phyloP scores from a whole-genome alignment of 2,888 invertebrate genomes.

The Noctua fimbriata region DNA sequence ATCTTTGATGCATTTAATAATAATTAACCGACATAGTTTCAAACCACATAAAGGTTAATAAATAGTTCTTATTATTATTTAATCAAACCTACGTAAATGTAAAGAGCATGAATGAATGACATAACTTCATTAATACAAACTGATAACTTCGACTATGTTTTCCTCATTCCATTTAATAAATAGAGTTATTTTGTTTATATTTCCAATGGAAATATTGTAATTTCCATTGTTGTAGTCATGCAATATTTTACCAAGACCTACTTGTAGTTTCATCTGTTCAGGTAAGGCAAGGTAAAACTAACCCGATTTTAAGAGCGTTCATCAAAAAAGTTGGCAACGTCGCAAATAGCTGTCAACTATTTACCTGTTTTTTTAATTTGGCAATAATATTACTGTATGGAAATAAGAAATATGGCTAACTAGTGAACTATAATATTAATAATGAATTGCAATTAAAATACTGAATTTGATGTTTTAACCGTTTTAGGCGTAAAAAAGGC shows the following conservation, averaged over 20 bases:
- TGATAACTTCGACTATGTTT: constrained; percentile 1
- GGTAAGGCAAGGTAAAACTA: background rate
- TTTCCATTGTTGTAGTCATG: background rate
- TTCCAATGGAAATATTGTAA: background rate
- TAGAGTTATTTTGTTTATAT: background rate
- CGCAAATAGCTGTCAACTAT: too few relatives aligned
- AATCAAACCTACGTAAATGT: constrained; percentile 7
- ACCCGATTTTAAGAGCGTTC: too few relatives aligned
- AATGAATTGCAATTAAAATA: too few relatives aligned
- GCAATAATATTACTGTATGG: too few relatives aligned
- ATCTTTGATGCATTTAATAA: background rate
- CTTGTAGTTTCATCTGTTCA: background rate
- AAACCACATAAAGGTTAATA: constrained; percentile 2
- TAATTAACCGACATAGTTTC: constrained; percentile 6
- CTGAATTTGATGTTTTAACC: too few relatives aligned
- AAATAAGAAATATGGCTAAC: too few relatives aligned
- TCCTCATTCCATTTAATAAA: constrained; percentile 18
- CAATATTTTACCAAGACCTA: background rate
- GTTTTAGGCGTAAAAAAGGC: too few relatives aligned
- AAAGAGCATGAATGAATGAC: constrained; percentile 11
- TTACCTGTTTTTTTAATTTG: too few relatives aligned
- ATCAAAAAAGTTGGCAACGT: too few relatives aligned
- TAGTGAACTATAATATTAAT: too few relatives aligned
- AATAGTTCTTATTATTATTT: background rate
- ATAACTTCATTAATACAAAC: constrained; percentile 2